Base-by-base conservation (phyloP, 2,797 vertebrate species). In the Lindbergichthys nudifrons region DNA sequence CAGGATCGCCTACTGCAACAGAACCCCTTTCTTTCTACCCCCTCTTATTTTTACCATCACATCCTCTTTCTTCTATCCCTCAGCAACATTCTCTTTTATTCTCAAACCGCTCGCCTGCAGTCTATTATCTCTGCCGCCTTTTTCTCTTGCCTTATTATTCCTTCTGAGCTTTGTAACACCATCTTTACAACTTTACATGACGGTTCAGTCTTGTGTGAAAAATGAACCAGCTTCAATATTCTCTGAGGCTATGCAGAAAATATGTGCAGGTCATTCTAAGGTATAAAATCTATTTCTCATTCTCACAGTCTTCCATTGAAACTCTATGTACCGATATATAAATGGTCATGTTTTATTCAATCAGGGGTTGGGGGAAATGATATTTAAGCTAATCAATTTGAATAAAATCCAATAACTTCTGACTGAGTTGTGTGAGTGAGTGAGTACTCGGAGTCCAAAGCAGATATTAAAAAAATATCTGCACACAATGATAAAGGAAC, bases 101-200 rank as follows among this genome's bases (percentile, higher is more conserved):
- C 68, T 75, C 57, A 56, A 66, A 75, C 50, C 2, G 50, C 56
- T 69, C 9, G 82, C 83, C 82, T 80, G 57, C 59, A 83, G 81
- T 86, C 84, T 75, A 21, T 57, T 77, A 79, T 56, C 57, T 60
- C 52, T 48, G 54, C 63, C 53, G 72, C 67, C 32, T 73, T 70
- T 30, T 79, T 67, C 62, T 86, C 32, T 71, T 67, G 66, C 78
- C 66, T 87, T 83, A 73, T 90, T 89, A 82, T 88, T 81, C 69
- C 70, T 85, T 87, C 75, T 85, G 69, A 84, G 83, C 73, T 83
- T 88, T 78, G 59, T 53, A 77, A 51, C 77, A 81, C 83, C 50
- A 87, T 75, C 79, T 84, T 91, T 82, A 83, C 50, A 91, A 88
- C 81, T 89, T 90, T 88, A 83, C 61, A 84, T 75, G 53, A 84